These are phyloP conservation scores for Hirundichthys speculiger DNA, from an alignment of 2,113 vertebrate genomes.

Conservation along the genomic window DNA sequence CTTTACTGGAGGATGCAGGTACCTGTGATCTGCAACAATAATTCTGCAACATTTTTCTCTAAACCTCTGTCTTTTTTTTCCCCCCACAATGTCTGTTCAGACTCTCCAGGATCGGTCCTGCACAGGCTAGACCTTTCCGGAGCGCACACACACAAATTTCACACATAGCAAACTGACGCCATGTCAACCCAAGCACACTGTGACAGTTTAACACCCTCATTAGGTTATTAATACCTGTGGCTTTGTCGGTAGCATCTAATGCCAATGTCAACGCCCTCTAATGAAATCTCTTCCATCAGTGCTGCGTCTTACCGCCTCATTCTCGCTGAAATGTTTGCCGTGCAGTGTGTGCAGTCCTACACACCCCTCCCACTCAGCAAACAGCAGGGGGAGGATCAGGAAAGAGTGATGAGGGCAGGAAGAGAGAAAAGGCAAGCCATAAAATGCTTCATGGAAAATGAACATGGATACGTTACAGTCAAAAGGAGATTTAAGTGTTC, in stretches of 20 bases:
- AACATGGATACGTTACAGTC: background rate
- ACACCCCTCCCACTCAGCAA: constrained; percentile 44
- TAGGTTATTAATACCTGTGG: constrained; percentile 74
- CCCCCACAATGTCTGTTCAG: background rate
- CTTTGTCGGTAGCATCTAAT: constrained; percentile 65
- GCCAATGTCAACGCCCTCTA: constrained; percentile 64
- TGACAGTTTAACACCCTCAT: constrained; percentile 64
- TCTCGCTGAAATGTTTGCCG: constrained; percentile 52
- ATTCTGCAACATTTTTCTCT: constrained; percentile 14
- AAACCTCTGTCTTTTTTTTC: background rate
- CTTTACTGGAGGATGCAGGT: constrained; percentile 1
- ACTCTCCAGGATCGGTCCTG: constrained; percentile 1
- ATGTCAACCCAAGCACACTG: constrained; percentile 38
- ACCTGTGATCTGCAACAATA: constrained; percentile 22
- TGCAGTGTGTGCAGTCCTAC: constrained; percentile 46
- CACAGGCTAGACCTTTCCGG: constrained; percentile 3
- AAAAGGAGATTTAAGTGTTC: background rate
- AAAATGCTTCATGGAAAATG: constrained; percentile 4
- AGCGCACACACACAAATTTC: constrained; percentile 7
- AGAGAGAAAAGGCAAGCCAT: constrained; percentile 6
- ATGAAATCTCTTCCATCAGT: constrained; percentile 62
- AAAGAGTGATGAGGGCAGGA: constrained; percentile 23
- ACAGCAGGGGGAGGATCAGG: constrained; percentile 39
- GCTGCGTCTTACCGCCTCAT: constrained; percentile 42
- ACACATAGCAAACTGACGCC: constrained; percentile 6